phyloP scores from a whole-genome alignment of 2,888 invertebrate genomes.

The Ophonus ardosiacus region DNA sequence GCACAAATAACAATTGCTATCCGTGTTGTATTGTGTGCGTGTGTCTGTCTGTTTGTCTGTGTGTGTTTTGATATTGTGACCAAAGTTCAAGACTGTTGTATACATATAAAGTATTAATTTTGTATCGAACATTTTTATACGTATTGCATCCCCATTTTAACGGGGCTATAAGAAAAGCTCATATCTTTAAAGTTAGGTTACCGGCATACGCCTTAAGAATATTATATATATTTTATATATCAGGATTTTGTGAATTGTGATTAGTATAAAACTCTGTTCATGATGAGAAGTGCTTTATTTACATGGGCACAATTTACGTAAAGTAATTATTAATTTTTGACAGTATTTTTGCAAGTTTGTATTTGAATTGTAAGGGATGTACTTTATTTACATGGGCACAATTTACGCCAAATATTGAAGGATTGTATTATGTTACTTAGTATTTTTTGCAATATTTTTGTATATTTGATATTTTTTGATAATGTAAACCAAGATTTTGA shows the following conservation, averaged over 20 bases:
- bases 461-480: too few species aligned
- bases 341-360: neutral
- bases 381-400: too few species aligned
- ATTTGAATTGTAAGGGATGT: too few species aligned
- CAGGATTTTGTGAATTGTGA: neutral
- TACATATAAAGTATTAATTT: conserved; percentile 50
- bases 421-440: too few species aligned
- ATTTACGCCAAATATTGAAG: too few species aligned
- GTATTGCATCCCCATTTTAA: neutral
- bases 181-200: conserved; percentile 3
- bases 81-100: conserved; percentile 55
- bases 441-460: too few species aligned
- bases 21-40: conserved; percentile 20
- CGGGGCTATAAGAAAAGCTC: neutral
- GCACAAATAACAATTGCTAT: conserved; percentile 34
- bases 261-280: neutral
- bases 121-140: conserved; percentile 45
- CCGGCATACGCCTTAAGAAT: neutral
- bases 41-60: conserved; percentile 23
- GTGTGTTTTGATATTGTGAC: conserved; percentile 46
- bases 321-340: neutral
- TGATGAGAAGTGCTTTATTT: neutral
- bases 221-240: neutral
- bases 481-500: too few species aligned
- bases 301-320: neutral